Evolutionary conservation across 2,888 invertebrate species (phyloP).

Genomic region (Halictus quadricinctus): DNA sequence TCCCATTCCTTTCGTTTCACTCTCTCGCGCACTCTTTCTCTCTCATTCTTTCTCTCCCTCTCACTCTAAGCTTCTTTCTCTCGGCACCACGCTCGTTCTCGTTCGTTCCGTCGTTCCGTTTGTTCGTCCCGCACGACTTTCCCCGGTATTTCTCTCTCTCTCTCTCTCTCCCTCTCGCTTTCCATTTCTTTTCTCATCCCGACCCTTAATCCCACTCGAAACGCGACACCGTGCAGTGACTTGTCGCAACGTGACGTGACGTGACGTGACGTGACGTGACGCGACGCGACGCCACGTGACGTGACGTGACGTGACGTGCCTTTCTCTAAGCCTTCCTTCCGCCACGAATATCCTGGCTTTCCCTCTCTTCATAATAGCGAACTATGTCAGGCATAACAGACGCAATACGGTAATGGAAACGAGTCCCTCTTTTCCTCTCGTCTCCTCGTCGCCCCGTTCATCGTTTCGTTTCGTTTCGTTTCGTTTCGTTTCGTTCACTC

Average conservation of each 20-base stretch:
- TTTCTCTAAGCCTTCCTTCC: background rate
- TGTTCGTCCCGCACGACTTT: conserved; percentile 11
- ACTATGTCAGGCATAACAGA: conserved; percentile 58
- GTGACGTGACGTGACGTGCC: background rate
- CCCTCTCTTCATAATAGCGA: conserved; percentile 37
- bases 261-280: background rate
- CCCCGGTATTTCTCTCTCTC: background rate
- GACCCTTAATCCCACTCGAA: background rate
- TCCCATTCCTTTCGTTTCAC: conserved; percentile 32
- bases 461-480: background rate
- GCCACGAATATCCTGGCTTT: background rate
- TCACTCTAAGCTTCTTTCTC: conserved; percentile 30
- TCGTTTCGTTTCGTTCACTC: background rate
- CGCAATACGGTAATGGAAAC: conserved; percentile 55
- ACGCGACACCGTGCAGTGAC: background rate
- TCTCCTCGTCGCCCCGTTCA: background rate
- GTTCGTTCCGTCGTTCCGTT: background rate
- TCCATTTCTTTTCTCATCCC: conserved; percentile 13
- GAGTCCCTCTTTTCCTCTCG: conserved; percentile 27
- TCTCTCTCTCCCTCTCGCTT: background rate
- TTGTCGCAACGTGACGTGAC: background rate
- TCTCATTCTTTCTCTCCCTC: conserved; percentile 18
- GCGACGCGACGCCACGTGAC: background rate
- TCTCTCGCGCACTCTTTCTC: conserved; percentile 60
- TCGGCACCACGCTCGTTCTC: conserved; percentile 15